A percentile compares a stretch with the other conserved stretches of the same genome.
phyloP scores from a whole-genome alignment of 1,140 invertebrate species.

The Plectrocnemia conspersa region DNA sequence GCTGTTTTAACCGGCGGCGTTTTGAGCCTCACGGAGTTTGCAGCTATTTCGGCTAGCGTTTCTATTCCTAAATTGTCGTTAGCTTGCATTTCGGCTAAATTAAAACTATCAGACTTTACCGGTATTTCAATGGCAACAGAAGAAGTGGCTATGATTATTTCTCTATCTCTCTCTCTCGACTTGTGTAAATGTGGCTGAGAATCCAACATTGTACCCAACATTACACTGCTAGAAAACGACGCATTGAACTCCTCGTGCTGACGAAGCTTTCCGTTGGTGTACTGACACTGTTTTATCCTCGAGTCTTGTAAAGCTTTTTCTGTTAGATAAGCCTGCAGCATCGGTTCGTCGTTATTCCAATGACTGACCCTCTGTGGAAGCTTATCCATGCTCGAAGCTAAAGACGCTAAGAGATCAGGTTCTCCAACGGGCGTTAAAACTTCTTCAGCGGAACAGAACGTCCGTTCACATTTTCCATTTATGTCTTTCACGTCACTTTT shows the following conservation, averaged over 20 bases:
- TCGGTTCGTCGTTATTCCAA: conserved; percentile 56
- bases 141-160: conserved; percentile 3
- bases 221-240: conserved; percentile 9
- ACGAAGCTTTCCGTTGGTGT: conserved; percentile 33
- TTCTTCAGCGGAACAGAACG: conserved; percentile 42
- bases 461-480: conserved; percentile 12
- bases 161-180: not conserved
- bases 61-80: conserved; percentile 45
- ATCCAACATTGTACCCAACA: conserved; percentile 3
- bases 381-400: conserved; percentile 61
- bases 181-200: not conserved
- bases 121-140: conserved; percentile 15
- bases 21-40: conserved; percentile 43
- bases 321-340: conserved; percentile 70
- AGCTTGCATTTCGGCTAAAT: conserved; percentile 38
- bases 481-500: conserved; percentile 43
- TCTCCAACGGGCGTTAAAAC: conserved; percentile 59
- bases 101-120: conserved; percentile 40
- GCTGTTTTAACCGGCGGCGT: conserved; percentile 38
- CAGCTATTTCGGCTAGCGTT: conserved; percentile 45
- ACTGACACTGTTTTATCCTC: conserved; percentile 66
- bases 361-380: conserved; percentile 53
- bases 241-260: conserved; percentile 23
- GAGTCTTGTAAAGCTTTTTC: conserved; percentile 69
- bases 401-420: conserved; percentile 57